Evolutionary conservation across 2,797 vertebrate genomes (phyloP), one percentile per base, ranked within the genome.

Genomic region (Sebastes taczanowskii): DNA sequence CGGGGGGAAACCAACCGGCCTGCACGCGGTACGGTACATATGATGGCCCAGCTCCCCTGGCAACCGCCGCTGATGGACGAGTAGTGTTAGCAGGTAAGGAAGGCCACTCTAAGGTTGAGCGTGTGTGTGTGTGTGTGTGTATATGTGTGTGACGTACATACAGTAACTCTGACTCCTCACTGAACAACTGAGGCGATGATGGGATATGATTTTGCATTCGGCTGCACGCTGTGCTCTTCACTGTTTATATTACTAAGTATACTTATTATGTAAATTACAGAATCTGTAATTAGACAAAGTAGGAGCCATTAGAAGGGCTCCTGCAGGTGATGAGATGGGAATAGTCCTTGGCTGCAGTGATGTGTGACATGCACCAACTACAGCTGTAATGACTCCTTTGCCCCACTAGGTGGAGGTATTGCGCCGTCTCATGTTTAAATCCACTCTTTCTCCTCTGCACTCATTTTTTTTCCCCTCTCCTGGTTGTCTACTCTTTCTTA

Each of bases 261-360:
- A 89, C 80, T 80, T 80, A 92, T 93, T 92, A 94, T 92, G 91
- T 85, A 89, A 91, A 94, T 94, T 68, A 89, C 71, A 84, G 84
- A 78, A 83, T 88, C 81, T 90, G 81, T 95, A 93, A 94, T 93
- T 93, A 93, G 75, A 90, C 87, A 85, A 79, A 91, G 89, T 82
- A 84, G 83, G 77, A 89, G 87, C 92, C 85, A 89, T 93, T 94
- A 90, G 73, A 81, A 74, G 82, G 85, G 79, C 91, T 93, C 88
- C 91, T 93, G 92, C 90, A 94, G 92, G 91, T 93, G 89, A 93
- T 88, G 91, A 92, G 90, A 70, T 76, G 90, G 86, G 89, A 91
- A 88, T 84, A 82, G 77, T 87, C 88, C 81, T 90, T 62, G 80
- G 78, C 85, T 74, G 75, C 82, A 79, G 72, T 65, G 80, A 81